These are phyloP conservation scores for Pongo abelii DNA, from an alignment of 2,113 vertebrate genomes.

Conservation along the genomic window DNA sequence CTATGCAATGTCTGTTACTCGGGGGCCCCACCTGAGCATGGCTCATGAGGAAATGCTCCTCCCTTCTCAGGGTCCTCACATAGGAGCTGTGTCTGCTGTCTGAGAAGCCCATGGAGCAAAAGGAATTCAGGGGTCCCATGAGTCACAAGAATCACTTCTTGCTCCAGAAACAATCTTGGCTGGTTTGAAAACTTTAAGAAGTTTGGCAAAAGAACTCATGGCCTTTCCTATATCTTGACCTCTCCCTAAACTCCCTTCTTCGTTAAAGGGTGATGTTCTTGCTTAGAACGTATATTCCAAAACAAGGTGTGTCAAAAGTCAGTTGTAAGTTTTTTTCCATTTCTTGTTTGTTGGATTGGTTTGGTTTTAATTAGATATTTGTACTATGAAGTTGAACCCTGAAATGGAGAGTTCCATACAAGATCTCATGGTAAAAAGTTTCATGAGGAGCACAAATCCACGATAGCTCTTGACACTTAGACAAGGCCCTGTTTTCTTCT, in stretches of 20 bases:
- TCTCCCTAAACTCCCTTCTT: too few species aligned
- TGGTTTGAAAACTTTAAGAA: background rate
- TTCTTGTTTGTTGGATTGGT: background rate
- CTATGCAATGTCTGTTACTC: background rate
- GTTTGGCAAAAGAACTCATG: background rate
- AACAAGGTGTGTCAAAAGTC: background rate
- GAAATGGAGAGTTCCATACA: background rate
- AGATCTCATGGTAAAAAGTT: background rate
- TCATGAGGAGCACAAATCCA: background rate
- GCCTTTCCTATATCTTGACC: background rate
- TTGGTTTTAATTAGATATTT: background rate
- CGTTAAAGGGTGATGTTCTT: background rate
- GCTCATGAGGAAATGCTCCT: background rate
- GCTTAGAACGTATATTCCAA: background rate
- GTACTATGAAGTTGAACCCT: background rate
- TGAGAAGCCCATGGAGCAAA: accelerated
- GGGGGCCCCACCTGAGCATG: background rate
- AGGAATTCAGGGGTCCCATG: background rate
- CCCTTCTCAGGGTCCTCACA: background rate
- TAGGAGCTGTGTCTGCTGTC: background rate
- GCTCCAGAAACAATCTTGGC: background rate
- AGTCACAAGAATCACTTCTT: background rate
- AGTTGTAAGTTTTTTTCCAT: too few species aligned
- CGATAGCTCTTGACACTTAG: background rate
- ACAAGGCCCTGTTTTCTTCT: background rate